Evolutionary conservation across 2,888 invertebrate genomes (phyloP), one percentile per base, ranked within the genome.

Genomic region (Heliconius hortense): DNA sequence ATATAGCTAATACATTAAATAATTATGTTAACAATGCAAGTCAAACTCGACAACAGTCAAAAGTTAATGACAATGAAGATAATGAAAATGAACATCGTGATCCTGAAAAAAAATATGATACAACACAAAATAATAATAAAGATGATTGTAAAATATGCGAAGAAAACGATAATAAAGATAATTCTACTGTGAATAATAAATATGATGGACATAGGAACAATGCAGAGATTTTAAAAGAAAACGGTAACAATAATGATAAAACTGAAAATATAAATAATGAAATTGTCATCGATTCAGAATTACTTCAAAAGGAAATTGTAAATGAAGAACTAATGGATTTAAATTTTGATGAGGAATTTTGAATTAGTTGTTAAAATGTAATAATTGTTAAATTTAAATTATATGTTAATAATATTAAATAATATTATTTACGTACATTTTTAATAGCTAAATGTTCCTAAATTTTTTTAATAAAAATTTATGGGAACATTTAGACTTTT

Each of bases 281-380:
- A 15, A 74, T 56, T 28, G 63, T 4, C 31, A 26, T 10, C 62
- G 21, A 21, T 39, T 35, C 18, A 15, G 35, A 56, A 11, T 56
- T n/a, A 31, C 5, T 18, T 10, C 21, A 69, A 48, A 79, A 71
- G 39, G 71, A 60, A 74, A 78, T 48, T 67, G 13, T 79, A 68
- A 74, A 73, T 76, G 83, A 85, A 31, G 86, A 89, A 26, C 48
- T 90, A 1, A 92, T 93, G 91, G 91, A 92, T 83, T 84, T 92
- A 21, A 92, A 93, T 82, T 93, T 93, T 76, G 85, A 80, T 84
- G 91, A 91, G 60, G 91, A 90, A 26, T 92, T 90, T 82, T 92
- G 82, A 80, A 67, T 67, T 62, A 68, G 28, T 43, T 35, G 21
- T 60, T 39, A 10, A 31, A 43, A 28, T 66, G 28, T 56, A n/a